phyloP scores from a whole-genome alignment of 2,113 vertebrate genomes.

The Bettongia penicillata region DNA sequence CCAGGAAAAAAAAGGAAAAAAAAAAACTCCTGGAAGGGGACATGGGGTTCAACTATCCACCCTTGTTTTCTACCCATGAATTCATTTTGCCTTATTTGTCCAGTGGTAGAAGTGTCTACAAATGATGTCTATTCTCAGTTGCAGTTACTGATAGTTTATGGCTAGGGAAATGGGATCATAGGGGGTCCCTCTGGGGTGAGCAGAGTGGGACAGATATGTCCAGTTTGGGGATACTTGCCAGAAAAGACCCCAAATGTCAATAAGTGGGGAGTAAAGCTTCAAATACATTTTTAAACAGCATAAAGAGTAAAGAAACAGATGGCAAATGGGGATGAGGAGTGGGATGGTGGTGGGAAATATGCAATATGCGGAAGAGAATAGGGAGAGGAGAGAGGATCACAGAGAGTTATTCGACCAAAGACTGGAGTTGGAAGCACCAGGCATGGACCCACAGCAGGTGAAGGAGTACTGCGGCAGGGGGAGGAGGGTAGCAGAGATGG shows the following conservation, averaged over 20 bases:
- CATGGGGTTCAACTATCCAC: background rate
- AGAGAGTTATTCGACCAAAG: background rate
- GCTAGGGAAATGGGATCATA: background rate
- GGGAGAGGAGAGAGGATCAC: background rate
- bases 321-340: background rate
- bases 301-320: background rate
- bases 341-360: background rate
- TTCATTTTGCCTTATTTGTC: background rate
- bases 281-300: background rate
- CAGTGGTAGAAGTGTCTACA: background rate
- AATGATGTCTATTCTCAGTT: background rate
- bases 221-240: background rate
- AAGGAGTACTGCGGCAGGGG: background rate
- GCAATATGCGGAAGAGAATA: background rate
- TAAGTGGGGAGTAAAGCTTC: background rate
- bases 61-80: background rate
- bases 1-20: background rate
- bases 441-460: background rate
- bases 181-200: background rate
- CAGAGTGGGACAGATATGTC: background rate
- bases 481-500: too few species aligned
- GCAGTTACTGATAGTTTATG: background rate
- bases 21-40: background rate
- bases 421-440: background rate
- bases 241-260: background rate